Conservation (phyloP, 2,113 vertebrate species). For the Setophaga coronata region DNA sequence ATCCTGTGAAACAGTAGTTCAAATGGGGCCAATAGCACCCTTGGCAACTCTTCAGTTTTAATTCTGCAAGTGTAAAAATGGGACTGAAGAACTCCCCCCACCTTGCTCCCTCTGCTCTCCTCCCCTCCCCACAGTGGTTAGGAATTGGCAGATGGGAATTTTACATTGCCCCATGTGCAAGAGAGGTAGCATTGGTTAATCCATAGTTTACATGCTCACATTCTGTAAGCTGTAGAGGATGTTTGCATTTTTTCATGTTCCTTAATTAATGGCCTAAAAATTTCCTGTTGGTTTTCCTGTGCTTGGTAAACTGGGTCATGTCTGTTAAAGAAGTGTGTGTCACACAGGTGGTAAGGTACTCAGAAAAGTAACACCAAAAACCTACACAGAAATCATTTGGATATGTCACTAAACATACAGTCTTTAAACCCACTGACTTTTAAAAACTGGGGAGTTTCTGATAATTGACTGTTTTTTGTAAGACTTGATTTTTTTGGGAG, state of each 20-base stretch:
- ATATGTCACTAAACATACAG: neutral
- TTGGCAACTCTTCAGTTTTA: neutral
- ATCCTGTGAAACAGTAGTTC: neutral
- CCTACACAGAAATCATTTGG: neutral
- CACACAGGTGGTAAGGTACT: neutral
- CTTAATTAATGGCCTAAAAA: neutral
- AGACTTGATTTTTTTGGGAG: neutral
- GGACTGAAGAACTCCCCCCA: neutral
- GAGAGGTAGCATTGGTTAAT: neutral
- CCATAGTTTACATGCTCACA: neutral
- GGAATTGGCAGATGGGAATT: neutral
- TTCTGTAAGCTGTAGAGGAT: neutral
- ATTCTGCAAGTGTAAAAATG: neutral
- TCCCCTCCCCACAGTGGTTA: neutral
- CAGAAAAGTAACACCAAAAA: neutral
- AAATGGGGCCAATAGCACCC: neutral
- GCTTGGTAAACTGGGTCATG: neutral
- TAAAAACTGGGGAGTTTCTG: neutral
- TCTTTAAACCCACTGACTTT: neutral
- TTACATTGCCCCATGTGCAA: rapidly evolving
- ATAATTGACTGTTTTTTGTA: neutral
- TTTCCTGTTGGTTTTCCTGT: neutral
- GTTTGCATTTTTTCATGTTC: neutral
- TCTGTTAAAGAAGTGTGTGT: neutral
- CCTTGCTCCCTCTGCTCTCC: neutral